phyloP scores from a whole-genome alignment of 2,113 vertebrate genomes.

The Saguinus imperator region DNA sequence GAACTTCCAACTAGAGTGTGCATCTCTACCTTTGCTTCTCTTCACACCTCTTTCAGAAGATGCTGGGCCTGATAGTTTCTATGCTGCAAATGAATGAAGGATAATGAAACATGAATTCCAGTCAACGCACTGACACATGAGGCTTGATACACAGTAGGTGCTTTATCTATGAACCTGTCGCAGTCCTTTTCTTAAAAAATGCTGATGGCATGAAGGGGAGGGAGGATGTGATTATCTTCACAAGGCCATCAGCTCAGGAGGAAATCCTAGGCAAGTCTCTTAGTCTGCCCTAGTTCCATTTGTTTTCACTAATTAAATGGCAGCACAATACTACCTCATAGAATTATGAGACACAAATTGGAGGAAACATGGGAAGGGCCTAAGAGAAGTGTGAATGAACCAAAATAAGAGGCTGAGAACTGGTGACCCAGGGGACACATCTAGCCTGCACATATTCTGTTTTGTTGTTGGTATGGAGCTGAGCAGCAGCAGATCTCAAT shows the following conservation, averaged over 20 bases:
- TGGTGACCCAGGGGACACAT: neutral
- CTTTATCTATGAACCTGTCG: neutral
- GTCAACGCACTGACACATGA: neutral
- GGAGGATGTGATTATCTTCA: neutral
- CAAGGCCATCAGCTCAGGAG: neutral
- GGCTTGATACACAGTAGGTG: neutral
- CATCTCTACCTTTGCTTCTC: neutral
- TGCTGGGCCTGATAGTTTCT: neutral
- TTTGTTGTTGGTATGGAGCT: neutral
- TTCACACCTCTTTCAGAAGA: neutral
- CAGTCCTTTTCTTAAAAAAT: neutral
- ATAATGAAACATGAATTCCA: neutral
- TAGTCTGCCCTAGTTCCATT: neutral
- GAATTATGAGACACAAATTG: neutral
- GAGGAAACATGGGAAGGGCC: neutral
- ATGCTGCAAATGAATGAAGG: neutral
- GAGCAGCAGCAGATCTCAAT: neutral
- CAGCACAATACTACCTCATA: neutral
- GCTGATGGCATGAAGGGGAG: neutral
- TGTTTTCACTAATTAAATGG: neutral
- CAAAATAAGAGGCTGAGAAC: neutral
- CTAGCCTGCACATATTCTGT: neutral
- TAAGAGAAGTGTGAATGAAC: neutral
- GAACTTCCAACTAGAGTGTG: neutral
- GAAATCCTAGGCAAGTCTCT: neutral